These are phyloP conservation scores for Anneissia japonica DNA, from an alignment of 35 echinoderm and acorn worm genomes.

Conservation along the genomic window DNA sequence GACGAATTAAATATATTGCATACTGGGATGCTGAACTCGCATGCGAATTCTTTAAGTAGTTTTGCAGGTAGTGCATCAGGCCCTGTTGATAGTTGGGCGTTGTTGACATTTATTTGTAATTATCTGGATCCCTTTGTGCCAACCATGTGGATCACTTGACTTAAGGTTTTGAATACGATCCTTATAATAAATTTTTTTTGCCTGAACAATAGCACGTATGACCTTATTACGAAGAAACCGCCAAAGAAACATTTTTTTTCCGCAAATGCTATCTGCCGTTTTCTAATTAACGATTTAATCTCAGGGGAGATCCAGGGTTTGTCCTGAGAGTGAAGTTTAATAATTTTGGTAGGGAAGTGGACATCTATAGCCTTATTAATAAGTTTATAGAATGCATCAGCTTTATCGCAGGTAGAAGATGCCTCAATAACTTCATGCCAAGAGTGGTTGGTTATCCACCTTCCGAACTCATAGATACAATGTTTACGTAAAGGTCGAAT, in stretches of 20 bases:
- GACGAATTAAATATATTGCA: constrained; percentile 29
- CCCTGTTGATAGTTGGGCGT: background rate
- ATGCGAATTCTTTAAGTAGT: constrained; percentile 15
- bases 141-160: constrained; percentile 24
- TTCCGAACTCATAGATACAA: constrained; percentile 30
- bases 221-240: constrained; percentile 3
- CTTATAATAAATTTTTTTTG: background rate
- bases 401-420: constrained; percentile 6
- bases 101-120: constrained; percentile 16
- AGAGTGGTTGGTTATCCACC: constrained; percentile 11
- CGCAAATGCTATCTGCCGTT: constrained; percentile 18
- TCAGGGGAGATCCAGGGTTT: constrained; percentile 37
- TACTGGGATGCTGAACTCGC: constrained; percentile 1
- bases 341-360: constrained; percentile 11
- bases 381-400: constrained; percentile 11
- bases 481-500: constrained; percentile 15
- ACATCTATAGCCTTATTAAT: background rate
- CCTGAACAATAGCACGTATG: background rate
- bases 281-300: constrained; percentile 26
- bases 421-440: constrained; percentile 30
- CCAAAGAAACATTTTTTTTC: constrained; percentile 18
- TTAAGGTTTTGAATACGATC: constrained; percentile 14
- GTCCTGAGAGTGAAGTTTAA: constrained; percentile 25
- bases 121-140: constrained; percentile 26
- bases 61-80: constrained; percentile 7